A percentile compares a stretch with the other conserved stretches of the same genome.
phyloP scores from a whole-genome alignment of 2,888 invertebrate species.

The Hedya salicella region DNA sequence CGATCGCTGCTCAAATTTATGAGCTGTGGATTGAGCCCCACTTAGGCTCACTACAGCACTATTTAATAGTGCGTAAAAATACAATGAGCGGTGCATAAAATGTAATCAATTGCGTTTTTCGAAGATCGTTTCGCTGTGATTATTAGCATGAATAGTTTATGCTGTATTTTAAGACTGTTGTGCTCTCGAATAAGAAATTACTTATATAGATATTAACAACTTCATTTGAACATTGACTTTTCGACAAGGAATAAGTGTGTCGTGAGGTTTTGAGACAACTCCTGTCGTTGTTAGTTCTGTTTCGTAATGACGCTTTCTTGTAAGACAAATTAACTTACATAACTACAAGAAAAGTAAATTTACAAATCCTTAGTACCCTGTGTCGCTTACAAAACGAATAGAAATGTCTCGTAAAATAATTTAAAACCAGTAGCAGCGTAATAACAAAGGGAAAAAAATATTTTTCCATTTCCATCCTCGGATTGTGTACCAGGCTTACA shows the following conservation, averaged over 20 bases:
- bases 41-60: slow-evolving; percentile 39
- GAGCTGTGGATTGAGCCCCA: slow-evolving; percentile 54
- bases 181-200: neutral
- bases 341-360: slow-evolving; percentile 11
- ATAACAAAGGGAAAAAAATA: slow-evolving; percentile 52
- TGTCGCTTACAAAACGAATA: slow-evolving; percentile 26
- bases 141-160: neutral
- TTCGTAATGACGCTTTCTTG: slow-evolving; percentile 1
- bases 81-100: slow-evolving; percentile 20
- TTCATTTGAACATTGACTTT: neutral
- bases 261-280: neutral
- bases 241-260: neutral
- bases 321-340: slow-evolving; percentile 11
- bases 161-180: neutral
- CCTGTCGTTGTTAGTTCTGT: neutral
- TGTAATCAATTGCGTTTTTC: slow-evolving; percentile 13
- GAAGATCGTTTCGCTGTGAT: neutral
- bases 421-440: slow-evolving; percentile 58
- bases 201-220: neutral
- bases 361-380: slow-evolving; percentile 15
- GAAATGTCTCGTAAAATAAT: slow-evolving; percentile 41
- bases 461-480: slow-evolving; percentile 69
- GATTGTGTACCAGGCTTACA: slow-evolving; percentile 74
- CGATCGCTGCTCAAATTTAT: slow-evolving; percentile 58
- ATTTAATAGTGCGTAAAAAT: slow-evolving; percentile 45